These are phyloP conservation scores for Minunthozetes semirufus DNA, from an alignment of 2,888 invertebrate genomes.

Conservation along the genomic window DNA sequence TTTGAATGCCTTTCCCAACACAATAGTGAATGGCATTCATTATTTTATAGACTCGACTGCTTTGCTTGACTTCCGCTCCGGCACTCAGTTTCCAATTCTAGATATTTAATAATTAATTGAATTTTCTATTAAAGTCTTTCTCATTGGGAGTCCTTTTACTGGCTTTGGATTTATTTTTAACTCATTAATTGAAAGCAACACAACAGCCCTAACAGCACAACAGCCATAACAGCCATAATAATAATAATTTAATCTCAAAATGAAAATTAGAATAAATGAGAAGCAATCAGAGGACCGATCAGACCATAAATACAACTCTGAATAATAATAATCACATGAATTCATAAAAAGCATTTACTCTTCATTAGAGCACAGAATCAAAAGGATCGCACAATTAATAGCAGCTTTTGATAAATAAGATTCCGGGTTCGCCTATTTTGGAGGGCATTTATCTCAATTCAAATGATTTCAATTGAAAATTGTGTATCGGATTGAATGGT, in stretches of 20 bases:
- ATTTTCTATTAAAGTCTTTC: not conserved
- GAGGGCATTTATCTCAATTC: not conserved
- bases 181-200: conserved; percentile 13
- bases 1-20: not conserved
- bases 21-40: not conserved
- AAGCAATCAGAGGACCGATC: not conserved
- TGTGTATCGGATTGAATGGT: not conserved
- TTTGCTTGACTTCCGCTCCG: not conserved
- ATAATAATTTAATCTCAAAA: conserved; percentile 11
- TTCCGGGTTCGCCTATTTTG: too few species aligned
- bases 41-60: not conserved
- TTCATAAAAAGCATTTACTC: not conserved
- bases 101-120: conserved; percentile 20
- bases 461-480: not conserved
- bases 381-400: too few species aligned
- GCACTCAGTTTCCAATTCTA: not conserved
- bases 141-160: conserved; percentile 4
- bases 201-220: not conserved
- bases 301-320: not conserved
- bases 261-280: conserved; percentile 1
- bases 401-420: too few species aligned
- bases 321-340: not conserved
- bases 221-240: too few species aligned
- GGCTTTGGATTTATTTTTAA: conserved; percentile 8
- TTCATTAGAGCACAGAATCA: too few species aligned